phyloP scores from a whole-genome alignment of 2,888 invertebrate species.

The Liposcelis brunnea region DNA sequence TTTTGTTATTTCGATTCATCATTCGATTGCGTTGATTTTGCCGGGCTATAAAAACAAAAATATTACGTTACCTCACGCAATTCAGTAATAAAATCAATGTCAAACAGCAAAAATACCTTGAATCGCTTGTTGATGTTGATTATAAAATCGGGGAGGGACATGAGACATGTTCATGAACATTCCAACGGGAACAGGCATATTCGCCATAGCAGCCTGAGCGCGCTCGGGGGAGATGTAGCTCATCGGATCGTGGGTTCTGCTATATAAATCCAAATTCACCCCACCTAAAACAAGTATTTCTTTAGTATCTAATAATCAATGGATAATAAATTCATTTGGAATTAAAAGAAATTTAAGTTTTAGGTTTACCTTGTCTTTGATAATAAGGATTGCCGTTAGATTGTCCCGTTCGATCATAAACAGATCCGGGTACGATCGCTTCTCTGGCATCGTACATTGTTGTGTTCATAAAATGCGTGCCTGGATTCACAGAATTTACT shows the following conservation, averaged over 20 bases:
- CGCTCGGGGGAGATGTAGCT: conserved; percentile 82
- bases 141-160: conserved; percentile 56
- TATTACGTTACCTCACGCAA: too few relatives aligned
- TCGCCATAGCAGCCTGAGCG: conserved; percentile 52
- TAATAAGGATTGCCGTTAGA: conserved; percentile 27
- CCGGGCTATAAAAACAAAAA: not conserved
- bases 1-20: conserved; percentile 22
- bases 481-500: conserved; percentile 85
- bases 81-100: too few relatives aligned
- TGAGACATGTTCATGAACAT: conserved; percentile 86
- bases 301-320: not conserved
- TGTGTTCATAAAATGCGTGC: conserved; percentile 93
- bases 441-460: conserved; percentile 95
- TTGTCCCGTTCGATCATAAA: conserved; percentile 61
- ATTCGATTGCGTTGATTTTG: conserved; percentile 27
- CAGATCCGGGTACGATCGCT: conserved; percentile 82
- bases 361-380: conserved; percentile 19
- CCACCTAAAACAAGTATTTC: not conserved
- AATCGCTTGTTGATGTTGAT: conserved; percentile 52
- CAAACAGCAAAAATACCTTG: conserved; percentile 28
- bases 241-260: conserved; percentile 66
- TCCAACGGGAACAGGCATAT: conserved; percentile 81
- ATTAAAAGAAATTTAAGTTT: not conserved
- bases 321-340: not conserved
- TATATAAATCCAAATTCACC: conserved; percentile 37